These are phyloP conservation scores for Scaptodrosophila lebanonensis DNA, from an alignment of 1,140 invertebrate species.

Conservation along the genomic window DNA sequence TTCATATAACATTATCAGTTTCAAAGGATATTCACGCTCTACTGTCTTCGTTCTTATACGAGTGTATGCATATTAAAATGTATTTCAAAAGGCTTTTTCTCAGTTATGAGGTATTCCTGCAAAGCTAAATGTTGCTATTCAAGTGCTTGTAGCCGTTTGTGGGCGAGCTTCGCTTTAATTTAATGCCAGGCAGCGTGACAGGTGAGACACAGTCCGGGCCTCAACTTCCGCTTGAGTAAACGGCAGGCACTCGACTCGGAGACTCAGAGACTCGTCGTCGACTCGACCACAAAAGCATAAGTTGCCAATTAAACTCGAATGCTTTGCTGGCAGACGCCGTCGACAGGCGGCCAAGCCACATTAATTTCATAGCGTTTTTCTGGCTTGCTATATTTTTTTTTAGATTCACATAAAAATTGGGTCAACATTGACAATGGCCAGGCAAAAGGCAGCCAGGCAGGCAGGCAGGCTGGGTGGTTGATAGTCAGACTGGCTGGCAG, in stretches of 20 bases:
- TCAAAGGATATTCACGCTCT: too few relatives aligned
- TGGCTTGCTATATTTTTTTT: slow-evolving; percentile 68
- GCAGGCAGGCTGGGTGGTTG: not conserved
- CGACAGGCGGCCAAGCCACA: slow-evolving; percentile 23
- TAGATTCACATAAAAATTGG: slow-evolving; percentile 66
- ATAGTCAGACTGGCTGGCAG: not conserved
- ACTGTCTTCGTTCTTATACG: too few relatives aligned
- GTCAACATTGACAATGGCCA: slow-evolving; percentile 72
- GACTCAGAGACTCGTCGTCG: slow-evolving; percentile 8
- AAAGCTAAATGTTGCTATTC: too few relatives aligned
- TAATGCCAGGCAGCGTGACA: not conserved
- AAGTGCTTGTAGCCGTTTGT: too few relatives aligned
- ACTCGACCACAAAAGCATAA: slow-evolving; percentile 73
- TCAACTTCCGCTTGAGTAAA: slow-evolving; percentile 31
- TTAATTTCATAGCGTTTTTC: slow-evolving; percentile 75
- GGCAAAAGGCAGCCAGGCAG: not conserved
- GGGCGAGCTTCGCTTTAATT: not conserved
- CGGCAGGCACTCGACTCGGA: slow-evolving; percentile 7
- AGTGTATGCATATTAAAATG: too few relatives aligned
- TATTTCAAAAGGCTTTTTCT: too few relatives aligned
- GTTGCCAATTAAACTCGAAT: slow-evolving; percentile 74
- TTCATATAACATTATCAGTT: too few relatives aligned
- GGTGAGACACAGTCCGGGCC: slow-evolving; percentile 39
- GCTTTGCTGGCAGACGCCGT: slow-evolving; percentile 50
- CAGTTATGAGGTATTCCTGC: too few relatives aligned